These are phyloP conservation scores for Tenodera sinensis DNA, from an alignment of 2,888 invertebrate species.

Conservation along the genomic window DNA sequence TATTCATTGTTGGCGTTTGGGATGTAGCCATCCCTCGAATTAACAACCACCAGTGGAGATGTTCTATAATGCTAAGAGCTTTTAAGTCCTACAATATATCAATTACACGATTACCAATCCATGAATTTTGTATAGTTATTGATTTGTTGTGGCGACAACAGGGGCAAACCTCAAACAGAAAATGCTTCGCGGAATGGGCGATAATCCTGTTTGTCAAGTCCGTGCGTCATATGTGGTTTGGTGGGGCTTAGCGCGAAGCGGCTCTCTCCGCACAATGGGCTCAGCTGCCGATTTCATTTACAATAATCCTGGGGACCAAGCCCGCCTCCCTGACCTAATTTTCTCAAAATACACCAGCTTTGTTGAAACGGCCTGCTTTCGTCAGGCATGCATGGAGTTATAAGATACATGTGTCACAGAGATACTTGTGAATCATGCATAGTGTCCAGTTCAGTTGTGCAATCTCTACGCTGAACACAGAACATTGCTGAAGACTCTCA, in stretches of 20 bases:
- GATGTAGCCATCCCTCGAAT: neutral
- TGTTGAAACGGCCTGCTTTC: neutral
- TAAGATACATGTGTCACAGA: neutral
- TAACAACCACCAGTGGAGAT: neutral
- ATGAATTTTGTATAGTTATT: neutral
- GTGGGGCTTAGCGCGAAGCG: neutral
- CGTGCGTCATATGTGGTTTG: neutral
- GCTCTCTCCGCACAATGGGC: neutral
- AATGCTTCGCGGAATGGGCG: neutral
- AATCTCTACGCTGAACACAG: no score
- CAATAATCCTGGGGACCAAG: neutral
- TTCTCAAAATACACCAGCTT: neutral
- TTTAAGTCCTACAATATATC: neutral
- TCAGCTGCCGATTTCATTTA: neutral
- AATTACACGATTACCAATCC: neutral
- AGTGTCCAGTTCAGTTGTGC: no score
- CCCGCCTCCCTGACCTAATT: neutral
- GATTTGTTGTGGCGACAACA: neutral
- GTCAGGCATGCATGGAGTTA: neutral
- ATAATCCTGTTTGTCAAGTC: neutral
- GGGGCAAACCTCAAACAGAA: neutral
- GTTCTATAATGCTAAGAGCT: neutral
- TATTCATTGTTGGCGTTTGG: neutral
- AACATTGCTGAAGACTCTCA: no score
- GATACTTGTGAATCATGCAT: neutral